A percentile compares a stretch with the other conserved stretches of the same genome.
phyloP scores from a whole-genome alignment of 2,113 vertebrate species.

The Glareola pratincola region DNA sequence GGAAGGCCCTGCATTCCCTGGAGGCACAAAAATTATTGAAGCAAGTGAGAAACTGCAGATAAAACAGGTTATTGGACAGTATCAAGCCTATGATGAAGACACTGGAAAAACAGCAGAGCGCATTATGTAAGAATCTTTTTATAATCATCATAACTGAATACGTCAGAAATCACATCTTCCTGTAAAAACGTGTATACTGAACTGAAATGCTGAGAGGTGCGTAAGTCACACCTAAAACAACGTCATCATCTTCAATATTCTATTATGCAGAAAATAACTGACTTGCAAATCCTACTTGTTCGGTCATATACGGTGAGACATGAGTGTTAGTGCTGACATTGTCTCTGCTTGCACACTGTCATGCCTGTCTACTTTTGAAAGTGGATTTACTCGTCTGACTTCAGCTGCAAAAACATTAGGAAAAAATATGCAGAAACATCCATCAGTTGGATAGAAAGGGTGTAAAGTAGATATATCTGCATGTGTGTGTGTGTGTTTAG shows the following conservation, averaged over 20 bases:
- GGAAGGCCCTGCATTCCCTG: slow-evolving; percentile 73
- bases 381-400: neutral
- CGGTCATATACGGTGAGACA: neutral
- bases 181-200: neutral
- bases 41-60: slow-evolving; percentile 49
- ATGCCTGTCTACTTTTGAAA: neutral
- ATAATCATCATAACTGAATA: neutral
- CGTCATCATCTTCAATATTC: neutral
- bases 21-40: slow-evolving; percentile 30
- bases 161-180: neutral
- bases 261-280: neutral
- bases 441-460: neutral
- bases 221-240: neutral
- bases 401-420: neutral
- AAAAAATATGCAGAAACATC: neutral
- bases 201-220: neutral
- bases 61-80: slow-evolving; percentile 68
- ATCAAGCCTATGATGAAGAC: slow-evolving; percentile 74
- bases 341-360: neutral
- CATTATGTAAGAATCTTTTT: slow-evolving; percentile 66
- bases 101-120: slow-evolving; percentile 44
- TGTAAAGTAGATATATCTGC: neutral
- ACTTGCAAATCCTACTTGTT: neutral
- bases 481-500: neutral
- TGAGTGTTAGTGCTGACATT: neutral